Evolutionary conservation across 2,113 vertebrate species (phyloP).

Genomic region (Falco punctatus): DNA sequence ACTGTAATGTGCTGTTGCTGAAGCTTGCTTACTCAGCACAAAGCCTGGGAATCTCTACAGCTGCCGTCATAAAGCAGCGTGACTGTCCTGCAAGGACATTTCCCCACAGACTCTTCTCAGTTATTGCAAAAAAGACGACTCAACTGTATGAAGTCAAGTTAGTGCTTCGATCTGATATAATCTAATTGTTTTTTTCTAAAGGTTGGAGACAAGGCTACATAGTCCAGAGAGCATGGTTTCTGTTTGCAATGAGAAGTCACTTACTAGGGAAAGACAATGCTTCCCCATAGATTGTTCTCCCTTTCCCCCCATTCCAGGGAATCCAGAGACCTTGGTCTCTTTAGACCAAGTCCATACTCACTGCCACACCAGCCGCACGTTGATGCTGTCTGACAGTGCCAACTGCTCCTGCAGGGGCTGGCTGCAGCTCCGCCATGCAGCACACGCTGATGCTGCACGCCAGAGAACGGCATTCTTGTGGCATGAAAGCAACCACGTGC

Average conservation of each 20-base stretch:
- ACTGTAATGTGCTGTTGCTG: background rate
- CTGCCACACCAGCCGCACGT: accelerated
- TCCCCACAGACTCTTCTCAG: background rate
- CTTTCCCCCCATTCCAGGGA: accelerated
- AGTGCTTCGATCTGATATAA: background rate
- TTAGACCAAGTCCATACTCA: background rate
- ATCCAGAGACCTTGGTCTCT: background rate
- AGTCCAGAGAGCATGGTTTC: background rate
- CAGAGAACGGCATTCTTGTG: background rate
- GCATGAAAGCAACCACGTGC: background rate
- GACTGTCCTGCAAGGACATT: background rate
- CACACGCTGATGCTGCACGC: background rate
- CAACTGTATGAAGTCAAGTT: background rate
- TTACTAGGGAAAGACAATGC: background rate
- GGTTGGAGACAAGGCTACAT: background rate
- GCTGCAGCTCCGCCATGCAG: background rate
- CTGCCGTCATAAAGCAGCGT: background rate
- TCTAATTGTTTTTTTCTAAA: background rate
- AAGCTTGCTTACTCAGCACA: background rate
- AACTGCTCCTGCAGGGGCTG: background rate
- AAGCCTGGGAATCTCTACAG: background rate
- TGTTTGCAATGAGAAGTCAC: background rate
- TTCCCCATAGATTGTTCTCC: background rate
- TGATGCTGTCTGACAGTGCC: background rate
- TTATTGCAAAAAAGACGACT: background rate